These are phyloP conservation scores for Toxonevra muliebris DNA, from an alignment of 2,888 invertebrate species.

Conservation along the genomic window DNA sequence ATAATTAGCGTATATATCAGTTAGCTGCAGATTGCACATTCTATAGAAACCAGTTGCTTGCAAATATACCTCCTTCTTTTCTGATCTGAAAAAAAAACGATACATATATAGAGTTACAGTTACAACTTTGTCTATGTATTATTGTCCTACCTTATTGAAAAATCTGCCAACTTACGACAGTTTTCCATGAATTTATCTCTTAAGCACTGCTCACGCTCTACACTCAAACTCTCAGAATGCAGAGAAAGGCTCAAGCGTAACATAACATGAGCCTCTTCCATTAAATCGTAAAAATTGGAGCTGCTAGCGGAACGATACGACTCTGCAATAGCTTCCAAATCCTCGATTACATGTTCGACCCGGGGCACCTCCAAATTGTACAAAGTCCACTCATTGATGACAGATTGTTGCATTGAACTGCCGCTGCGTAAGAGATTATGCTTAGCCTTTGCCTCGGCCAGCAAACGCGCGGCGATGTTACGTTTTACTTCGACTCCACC, in stretches of 20 bases:
- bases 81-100: constrained; percentile 47
- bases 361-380: constrained; percentile 75
- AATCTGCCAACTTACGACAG: constrained; percentile 61
- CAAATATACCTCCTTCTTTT: constrained; percentile 60
- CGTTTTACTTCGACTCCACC: constrained; percentile 47
- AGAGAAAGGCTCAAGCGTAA: constrained; percentile 65
- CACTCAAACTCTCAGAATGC: constrained; percentile 51
- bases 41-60: constrained; percentile 63
- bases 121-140: not conserved
- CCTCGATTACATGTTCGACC: constrained; percentile 73
- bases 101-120: not conserved
- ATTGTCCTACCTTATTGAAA: constrained; percentile 56
- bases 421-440: constrained; percentile 50
- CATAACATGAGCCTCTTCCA: constrained; percentile 78
- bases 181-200: constrained; percentile 56
- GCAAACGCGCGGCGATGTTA: constrained; percentile 54
- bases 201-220: constrained; percentile 50
- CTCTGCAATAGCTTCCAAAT: constrained; percentile 75
- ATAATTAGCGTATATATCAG: constrained; percentile 57
- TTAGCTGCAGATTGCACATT: constrained; percentile 59
- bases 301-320: constrained; percentile 72
- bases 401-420: constrained; percentile 42
- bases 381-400: constrained; percentile 72
- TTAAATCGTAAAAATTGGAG: constrained; percentile 75
- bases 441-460: constrained; percentile 59